Evolutionary conservation across 2,113 vertebrate genomes (phyloP), one percentile per base, ranked within the genome.

Genomic region (Dolichallabes microphthalmus): DNA sequence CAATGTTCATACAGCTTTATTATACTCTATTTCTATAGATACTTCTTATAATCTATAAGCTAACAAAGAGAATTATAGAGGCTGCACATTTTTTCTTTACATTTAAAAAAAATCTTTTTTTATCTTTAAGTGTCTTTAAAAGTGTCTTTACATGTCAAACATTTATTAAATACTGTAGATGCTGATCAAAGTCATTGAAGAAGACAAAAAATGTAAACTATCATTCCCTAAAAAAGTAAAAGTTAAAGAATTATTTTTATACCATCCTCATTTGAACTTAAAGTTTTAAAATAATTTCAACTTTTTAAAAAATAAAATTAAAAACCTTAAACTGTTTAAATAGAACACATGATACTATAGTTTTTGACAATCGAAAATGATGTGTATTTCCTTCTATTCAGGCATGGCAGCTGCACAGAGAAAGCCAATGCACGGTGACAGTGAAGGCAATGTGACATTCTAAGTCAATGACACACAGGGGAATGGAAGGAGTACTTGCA

Each of bases 401-500:
- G 83, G 7, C 30, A 66, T 0, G 20, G 27, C 32, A 64, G 39
- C 52, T 63, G 11, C 39, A 60, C 66, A 20, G 68, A 64, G n/a
- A 35, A 61, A 61, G 69, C 45, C 61, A 39, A 82, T 57, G 63
- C 76, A 71, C 53, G 22, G 35, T 52, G 76, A 60, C 68, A 61
- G 74, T 27, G 52, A 74, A 64, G 50, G 32, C 61, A 20, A 75
- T 71, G 68, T 30, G 60, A 81, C 82, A 71, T 13, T 39, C 15
- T 45, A 45, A 82, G 85, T 86, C 85, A 82, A 76, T 86, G 80
- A 86, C 85, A 82, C 85, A 57, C 79, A 10, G 69, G 82, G 85
- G 85, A 82, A 76, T 74, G 80, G 32, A 60, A 22, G 30, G 75
- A 78, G 76, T n/a, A 50, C 60, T 86, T 66, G 64, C 81, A 77